Evolutionary conservation across 1,140 invertebrate genomes (phyloP).

Genomic region (Magallana angulata): DNA sequence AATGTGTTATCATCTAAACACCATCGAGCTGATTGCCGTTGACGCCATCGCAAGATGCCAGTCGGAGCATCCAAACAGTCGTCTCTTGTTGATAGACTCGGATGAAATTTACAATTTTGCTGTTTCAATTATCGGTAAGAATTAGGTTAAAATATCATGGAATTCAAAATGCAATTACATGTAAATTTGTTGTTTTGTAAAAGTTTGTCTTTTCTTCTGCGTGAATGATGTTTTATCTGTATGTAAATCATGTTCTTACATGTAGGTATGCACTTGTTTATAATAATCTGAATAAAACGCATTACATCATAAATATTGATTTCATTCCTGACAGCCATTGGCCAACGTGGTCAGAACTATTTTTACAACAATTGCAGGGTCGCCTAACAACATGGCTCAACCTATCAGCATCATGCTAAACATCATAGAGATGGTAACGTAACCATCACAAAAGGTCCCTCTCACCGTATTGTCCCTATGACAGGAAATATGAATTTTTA

Average conservation of each 20-base stretch:
- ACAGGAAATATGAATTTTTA: too few relatives aligned
- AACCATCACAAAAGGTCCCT: too few relatives aligned
- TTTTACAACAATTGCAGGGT: too few relatives aligned
- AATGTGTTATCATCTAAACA: neutral
- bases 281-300: too few relatives aligned
- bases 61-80: neutral
- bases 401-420: too few relatives aligned
- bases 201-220: neutral
- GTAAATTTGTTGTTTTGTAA: neutral
- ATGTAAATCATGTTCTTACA: neutral
- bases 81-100: neutral
- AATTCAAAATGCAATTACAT: neutral
- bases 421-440: too few relatives aligned
- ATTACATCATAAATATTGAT: too few relatives aligned
- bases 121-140: neutral
- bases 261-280: too few relatives aligned
- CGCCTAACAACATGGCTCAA: too few relatives aligned
- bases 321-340: too few relatives aligned
- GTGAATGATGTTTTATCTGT: neutral
- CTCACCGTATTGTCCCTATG: too few relatives aligned
- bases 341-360: too few relatives aligned
- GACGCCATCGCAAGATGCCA: neutral
- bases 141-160: neutral
- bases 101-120: conserved; percentile 13
- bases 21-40: neutral